Evolutionary conservation across 2,888 invertebrate species (phyloP).

Genomic region (Ichneumon xanthorius): DNA sequence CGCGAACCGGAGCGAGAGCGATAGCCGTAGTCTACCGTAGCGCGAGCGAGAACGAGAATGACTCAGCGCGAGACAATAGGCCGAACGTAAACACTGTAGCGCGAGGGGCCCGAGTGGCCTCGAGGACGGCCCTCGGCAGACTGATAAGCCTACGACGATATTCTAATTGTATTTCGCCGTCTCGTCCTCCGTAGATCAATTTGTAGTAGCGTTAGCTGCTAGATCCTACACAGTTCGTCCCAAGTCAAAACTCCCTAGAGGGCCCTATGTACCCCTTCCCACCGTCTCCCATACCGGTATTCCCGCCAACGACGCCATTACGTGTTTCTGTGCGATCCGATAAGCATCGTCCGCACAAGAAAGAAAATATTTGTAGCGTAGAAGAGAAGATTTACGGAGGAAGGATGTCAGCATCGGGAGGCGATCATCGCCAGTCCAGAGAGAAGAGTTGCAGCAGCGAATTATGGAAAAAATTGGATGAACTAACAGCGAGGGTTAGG

Average conservation of each 20-base stretch:
- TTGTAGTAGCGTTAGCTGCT: constrained; percentile 32
- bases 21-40: too few species aligned
- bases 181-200: constrained; percentile 14
- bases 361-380: neutral
- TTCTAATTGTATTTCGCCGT: constrained; percentile 7
- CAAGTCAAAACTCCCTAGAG: neutral
- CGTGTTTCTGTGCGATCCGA: constrained; percentile 34
- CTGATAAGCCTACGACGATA: too few species aligned
- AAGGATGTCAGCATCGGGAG: neutral
- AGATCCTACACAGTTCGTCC: constrained; percentile 12
- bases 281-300: neutral
- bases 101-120: too few species aligned
- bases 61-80: too few species aligned
- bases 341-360: constrained; percentile 3
- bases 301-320: constrained; percentile 18
- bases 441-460: neutral
- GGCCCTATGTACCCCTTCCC: neutral
- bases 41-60: too few species aligned
- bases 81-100: too few species aligned
- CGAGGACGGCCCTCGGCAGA: too few species aligned
- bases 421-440: neutral
- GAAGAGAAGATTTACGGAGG: neutral
- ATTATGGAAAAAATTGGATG: neutral
- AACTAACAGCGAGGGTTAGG: neutral
- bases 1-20: too few species aligned